Base-by-base conservation (phyloP, 92 coral and sea anemone species). In the Scolanthus callimorphus region DNA sequence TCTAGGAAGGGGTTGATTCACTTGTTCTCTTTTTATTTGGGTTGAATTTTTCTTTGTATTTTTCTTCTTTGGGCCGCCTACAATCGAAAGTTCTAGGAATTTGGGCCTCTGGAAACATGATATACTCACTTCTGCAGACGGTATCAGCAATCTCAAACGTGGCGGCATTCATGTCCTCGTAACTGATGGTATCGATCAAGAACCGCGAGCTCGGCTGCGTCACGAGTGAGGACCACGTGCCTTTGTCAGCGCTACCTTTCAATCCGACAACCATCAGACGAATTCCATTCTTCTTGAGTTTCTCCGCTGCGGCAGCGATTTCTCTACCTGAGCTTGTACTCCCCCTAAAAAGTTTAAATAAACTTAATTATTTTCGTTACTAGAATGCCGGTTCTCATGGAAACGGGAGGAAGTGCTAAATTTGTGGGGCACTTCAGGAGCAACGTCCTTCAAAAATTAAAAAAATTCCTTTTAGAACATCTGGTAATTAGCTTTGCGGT, bases 261-360 rank as follows among this genome's bases (percentile, higher is more conserved):
- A 67, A 19, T 1, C 75, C 75, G 4, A 45, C 55, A 0, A 68
- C 48, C 56, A 68, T 56, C 12, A 68, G 55, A 8, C 75, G 19
- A 15, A 68, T 61, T 21, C 75, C 75, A 39, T 54, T 68, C 9
- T 60, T 28, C 27, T 56, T 68, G 1, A 68, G 46, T 53, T 68
- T 56, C 4, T 47, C 31, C n/a, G 75, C 64, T 4, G 75, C 75
- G 8, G 63, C 75, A 27, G 10, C 30, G 29, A 39, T 68, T 30
- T 46, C 65, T 2, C 2, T 27, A 6, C 22, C 22, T 9, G 3
- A 19, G n/a, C 75, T 68, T 6, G 41, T 34, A 34, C 41, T 34
- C 41, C 41, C 41, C 15, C 41, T 34, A 34, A 34, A 34, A n/a
- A n/a, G n/a, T n/a, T n/a, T n/a, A n/a, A n/a, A n/a, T n/a, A n/a